Percentiles rank a stretch among this genome's conserved stretches.
phyloP scores from a whole-genome alignment of 1,140 invertebrate species.

The Listronotus bonariensis region DNA sequence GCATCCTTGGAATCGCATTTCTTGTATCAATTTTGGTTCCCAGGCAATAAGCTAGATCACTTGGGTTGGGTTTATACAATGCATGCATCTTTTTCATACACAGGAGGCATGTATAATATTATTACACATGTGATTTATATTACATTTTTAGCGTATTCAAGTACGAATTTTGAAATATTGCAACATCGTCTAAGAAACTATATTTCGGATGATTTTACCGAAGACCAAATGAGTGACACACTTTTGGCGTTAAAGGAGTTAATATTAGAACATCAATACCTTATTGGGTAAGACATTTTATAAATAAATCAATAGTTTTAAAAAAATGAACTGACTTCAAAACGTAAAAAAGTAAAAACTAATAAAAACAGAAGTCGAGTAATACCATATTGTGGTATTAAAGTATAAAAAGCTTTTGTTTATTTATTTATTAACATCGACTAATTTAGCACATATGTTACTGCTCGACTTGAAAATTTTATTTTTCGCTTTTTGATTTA shows the following conservation, averaged over 20 bases:
- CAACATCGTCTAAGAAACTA: conserved; percentile 8
- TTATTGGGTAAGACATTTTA: conserved; percentile 11
- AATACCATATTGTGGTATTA: too few species aligned
- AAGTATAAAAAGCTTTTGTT: too few species aligned
- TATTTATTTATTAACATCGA: too few species aligned
- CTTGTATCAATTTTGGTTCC: conserved; percentile 18
- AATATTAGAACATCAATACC: not conserved
- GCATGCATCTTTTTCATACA: not conserved
- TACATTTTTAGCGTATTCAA: conserved; percentile 6
- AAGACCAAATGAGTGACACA: not conserved
- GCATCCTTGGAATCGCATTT: conserved; percentile 10
- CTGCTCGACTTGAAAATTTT: too few species aligned
- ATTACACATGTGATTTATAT: conserved; percentile 15
- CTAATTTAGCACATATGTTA: too few species aligned
- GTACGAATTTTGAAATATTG: conserved; percentile 4
- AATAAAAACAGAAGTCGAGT: too few species aligned
- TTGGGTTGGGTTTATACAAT: not conserved
- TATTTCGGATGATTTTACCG: not conserved
- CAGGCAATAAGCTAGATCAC: conserved; percentile 19
- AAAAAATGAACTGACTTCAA: too few species aligned
- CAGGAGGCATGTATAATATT: not conserved
- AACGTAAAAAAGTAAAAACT: too few species aligned
- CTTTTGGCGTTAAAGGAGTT: conserved; percentile 1
- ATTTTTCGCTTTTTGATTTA: too few species aligned
- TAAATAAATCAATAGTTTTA: too few species aligned